phyloP scores from a whole-genome alignment of 2,888 invertebrate species.

The Xestia xanthographa region DNA sequence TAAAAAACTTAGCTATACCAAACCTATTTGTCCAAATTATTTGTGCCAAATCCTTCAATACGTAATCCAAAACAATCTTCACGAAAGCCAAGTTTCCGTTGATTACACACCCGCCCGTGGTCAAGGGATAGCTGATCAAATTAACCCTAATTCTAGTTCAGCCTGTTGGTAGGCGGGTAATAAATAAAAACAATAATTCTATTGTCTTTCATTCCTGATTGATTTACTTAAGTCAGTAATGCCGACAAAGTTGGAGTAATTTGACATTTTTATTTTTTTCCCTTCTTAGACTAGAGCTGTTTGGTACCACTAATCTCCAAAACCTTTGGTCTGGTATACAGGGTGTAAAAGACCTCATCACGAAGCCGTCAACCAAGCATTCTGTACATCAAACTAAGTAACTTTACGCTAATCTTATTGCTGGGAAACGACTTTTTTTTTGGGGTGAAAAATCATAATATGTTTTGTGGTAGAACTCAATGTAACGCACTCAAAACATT shows the following conservation, averaged over 20 bases:
- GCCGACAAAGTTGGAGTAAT: not conserved
- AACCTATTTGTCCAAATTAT: conserved; percentile 25
- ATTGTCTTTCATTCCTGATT: conserved; percentile 13
- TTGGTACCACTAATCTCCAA: too few species aligned
- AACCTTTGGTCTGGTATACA: too few species aligned
- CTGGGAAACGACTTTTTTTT: too few species aligned
- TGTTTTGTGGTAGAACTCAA: too few species aligned
- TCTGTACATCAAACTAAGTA: too few species aligned
- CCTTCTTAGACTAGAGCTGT: too few species aligned
- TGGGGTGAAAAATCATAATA: too few species aligned
- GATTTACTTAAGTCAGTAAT: conserved; percentile 4
- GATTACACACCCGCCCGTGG: conserved; percentile 67
- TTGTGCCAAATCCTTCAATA: conserved; percentile 28
- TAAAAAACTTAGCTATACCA: not conserved
- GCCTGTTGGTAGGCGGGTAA: not conserved
- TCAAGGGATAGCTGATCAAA: conserved; percentile 50
- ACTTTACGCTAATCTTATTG: too few species aligned
- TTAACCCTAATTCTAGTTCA: conserved; percentile 47
- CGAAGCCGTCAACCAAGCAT: too few species aligned
- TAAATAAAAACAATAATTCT: conserved; percentile 47
- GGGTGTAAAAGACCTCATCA: too few species aligned
- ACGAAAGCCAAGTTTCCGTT: conserved; percentile 69
- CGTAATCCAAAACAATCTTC: conserved; percentile 57
- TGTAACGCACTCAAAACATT: too few species aligned
- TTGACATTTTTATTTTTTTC: not conserved